These are phyloP conservation scores for Turritopsis dohrnii DNA, from an alignment of 30 jellyfish, hydroid and myxozoan species.

Conservation along the genomic window DNA sequence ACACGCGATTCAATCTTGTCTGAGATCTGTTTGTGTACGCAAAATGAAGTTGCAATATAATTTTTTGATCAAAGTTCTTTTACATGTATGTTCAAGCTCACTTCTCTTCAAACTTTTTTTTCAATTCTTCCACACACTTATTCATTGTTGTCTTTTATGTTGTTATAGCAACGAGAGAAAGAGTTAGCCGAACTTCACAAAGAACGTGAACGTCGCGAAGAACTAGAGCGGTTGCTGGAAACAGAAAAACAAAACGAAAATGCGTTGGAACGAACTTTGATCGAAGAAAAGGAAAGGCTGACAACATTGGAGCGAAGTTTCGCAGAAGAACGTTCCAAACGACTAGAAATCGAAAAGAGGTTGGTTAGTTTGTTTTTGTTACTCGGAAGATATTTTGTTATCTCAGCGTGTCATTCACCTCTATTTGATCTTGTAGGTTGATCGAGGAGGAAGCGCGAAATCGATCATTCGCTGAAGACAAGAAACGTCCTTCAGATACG, in stretches of 20 bases:
- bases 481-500: constrained; percentile 8
- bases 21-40: background rate
- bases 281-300: constrained; percentile 70
- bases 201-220: constrained; percentile 77
- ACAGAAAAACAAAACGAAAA: constrained; percentile 71
- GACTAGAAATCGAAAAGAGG: constrained; percentile 73
- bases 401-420: background rate
- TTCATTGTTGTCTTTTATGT: background rate
- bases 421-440: constrained; percentile 1
- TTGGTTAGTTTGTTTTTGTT: background rate
- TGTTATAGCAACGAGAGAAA: constrained; percentile 75
- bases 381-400: background rate
- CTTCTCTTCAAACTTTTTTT: background rate
- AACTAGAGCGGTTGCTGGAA: constrained; percentile 57
- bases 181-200: constrained; percentile 79
- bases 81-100: constrained; percentile 1
- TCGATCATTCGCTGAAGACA: constrained; percentile 4
- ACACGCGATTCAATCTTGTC: background rate
- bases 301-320: constrained; percentile 60
- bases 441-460: constrained; percentile 35
- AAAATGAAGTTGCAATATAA: background rate
- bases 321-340: constrained; percentile 65
- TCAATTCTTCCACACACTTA: background rate
- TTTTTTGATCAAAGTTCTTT: constrained; percentile 1
- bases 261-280: constrained; percentile 63